A percentile compares a stretch with the other conserved stretches of the same genome.
Evolutionary conservation across 2,888 invertebrate species (phyloP).

Genomic region (Alloplasta piceator): DNA sequence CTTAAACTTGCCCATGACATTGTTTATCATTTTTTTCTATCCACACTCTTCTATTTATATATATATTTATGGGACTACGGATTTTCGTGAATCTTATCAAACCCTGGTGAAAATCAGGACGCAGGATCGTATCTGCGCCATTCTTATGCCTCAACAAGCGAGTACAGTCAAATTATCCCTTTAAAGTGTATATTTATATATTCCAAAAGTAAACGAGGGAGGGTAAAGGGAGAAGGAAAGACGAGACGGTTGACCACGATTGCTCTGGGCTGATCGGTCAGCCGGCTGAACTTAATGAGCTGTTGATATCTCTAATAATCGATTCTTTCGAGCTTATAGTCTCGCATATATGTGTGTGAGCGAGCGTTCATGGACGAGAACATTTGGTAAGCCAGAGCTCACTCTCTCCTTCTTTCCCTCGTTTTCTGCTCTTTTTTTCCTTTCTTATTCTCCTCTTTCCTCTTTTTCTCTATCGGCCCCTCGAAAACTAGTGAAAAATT

Average conservation of each 20-base stretch:
- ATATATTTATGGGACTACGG: neutral
- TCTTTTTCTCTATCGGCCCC: slow-evolving; percentile 1
- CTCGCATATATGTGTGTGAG: slow-evolving; percentile 2
- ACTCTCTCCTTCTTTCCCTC: neutral
- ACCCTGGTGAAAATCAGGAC: neutral
- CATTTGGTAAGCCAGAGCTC: neutral
- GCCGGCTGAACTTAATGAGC: slow-evolving; percentile 56
- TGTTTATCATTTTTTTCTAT: neutral
- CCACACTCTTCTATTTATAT: neutral
- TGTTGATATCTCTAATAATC: slow-evolving; percentile 65
- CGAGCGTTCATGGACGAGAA: slow-evolving; percentile 13
- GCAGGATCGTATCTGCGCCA: neutral
- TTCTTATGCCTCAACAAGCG: neutral
- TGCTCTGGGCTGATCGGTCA: slow-evolving; percentile 41
- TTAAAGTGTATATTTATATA: slow-evolving; percentile 42
- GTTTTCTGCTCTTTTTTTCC: neutral
- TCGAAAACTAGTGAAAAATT: slow-evolving; percentile 48
- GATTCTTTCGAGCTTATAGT: slow-evolving; percentile 53
- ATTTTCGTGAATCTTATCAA: neutral
- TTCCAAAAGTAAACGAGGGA: neutral
- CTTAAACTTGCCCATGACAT: too few species aligned
- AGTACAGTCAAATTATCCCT: slow-evolving; percentile 45
- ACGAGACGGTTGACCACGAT: slow-evolving; percentile 57
- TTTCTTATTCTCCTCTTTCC: neutral
- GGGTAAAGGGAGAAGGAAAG: slow-evolving; percentile 5